Conservation (phyloP, 2,888 invertebrate genomes). For the Lepeophtheirus nordmannii region DNA sequence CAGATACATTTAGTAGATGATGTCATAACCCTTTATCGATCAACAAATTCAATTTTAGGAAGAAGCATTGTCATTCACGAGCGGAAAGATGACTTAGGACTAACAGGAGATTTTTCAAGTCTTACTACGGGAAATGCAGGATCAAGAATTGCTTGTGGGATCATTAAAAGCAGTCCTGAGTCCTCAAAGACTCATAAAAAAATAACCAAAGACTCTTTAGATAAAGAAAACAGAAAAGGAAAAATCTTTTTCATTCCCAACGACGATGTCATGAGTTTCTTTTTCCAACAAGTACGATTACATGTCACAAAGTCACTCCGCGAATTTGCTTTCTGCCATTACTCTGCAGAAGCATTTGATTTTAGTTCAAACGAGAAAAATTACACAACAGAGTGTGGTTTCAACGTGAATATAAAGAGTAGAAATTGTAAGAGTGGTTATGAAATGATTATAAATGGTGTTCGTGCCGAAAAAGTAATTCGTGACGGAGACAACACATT, state of each 20-base stretch:
- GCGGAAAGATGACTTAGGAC: slow-evolving; percentile 57
- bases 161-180: slow-evolving; percentile 42
- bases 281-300: neutral
- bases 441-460: neutral
- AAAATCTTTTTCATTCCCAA: neutral
- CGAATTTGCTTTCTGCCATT: neutral
- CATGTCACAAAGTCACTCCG: neutral
- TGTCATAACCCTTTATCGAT: neutral
- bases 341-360: neutral
- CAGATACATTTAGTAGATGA: slow-evolving; percentile 2
- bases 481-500: neutral
- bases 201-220: neutral
- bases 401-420: neutral
- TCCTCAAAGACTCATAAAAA: neutral
- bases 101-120: slow-evolving; percentile 51
- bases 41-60: slow-evolving; percentile 48
- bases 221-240: neutral
- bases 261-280: neutral
- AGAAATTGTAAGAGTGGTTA: neutral
- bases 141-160: slow-evolving; percentile 58
- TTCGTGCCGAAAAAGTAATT: neutral
- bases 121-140: slow-evolving; percentile 69
- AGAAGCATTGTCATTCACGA: slow-evolving; percentile 61
- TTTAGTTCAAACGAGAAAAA: neutral
- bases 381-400: slow-evolving; percentile 2